These are phyloP conservation scores for Amaurobius ferox DNA, from an alignment of 2,888 invertebrate species.

Conservation along the genomic window DNA sequence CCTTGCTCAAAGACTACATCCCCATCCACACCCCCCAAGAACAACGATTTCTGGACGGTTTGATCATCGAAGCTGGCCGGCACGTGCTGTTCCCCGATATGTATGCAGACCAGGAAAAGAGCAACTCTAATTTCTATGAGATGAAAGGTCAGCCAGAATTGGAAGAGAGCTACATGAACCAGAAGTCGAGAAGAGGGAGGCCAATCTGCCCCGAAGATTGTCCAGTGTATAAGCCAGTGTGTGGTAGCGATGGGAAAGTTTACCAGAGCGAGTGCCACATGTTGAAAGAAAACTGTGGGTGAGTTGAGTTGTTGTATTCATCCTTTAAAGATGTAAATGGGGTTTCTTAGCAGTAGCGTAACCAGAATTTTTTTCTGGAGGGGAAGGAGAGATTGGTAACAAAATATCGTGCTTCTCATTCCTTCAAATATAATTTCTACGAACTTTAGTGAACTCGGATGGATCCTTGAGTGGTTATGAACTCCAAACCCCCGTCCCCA, in stretches of 20 bases:
- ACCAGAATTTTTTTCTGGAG: too few species aligned
- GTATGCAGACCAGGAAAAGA: background rate
- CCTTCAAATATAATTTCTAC: too few species aligned
- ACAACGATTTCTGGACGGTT: constrained; percentile 28
- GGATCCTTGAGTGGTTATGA: too few species aligned
- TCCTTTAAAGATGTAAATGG: too few species aligned
- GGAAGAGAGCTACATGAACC: constrained; percentile 33
- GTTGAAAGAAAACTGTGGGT: constrained; percentile 72
- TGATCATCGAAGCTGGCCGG: constrained; percentile 48
- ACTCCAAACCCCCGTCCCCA: too few species aligned
- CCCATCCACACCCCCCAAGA: constrained; percentile 16
- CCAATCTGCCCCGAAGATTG: constrained; percentile 39
- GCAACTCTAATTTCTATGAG: too few species aligned
- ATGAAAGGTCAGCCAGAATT: constrained; percentile 43
- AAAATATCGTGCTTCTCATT: too few species aligned
- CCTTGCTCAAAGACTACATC: constrained; percentile 20
- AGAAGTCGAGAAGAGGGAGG: background rate
- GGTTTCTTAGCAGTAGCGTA: too few species aligned
- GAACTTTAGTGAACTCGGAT: too few species aligned
- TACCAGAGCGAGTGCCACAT: constrained; percentile 70
- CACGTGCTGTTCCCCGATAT: constrained; percentile 46
- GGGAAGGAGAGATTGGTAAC: too few species aligned
- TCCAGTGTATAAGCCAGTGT: constrained; percentile 56
- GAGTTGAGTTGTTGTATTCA: too few species aligned
- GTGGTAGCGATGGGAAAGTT: constrained; percentile 73